Conservation (phyloP, 1,140 invertebrate species). For the Pachyrhynchus sulphureomaculatus region DNA sequence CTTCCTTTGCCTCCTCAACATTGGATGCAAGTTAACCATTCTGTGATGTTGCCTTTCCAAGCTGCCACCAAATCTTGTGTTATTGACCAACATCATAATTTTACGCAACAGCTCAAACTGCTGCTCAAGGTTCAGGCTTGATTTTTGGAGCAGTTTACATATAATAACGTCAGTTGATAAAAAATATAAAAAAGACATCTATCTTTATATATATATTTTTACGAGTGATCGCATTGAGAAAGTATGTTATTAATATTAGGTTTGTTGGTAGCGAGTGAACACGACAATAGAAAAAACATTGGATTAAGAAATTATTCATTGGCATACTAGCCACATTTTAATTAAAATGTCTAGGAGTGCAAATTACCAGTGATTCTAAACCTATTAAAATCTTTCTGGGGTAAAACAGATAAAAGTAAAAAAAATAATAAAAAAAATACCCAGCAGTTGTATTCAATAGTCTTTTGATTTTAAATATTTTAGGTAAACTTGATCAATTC, state of each 20-base stretch:
- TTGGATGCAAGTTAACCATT: constrained; percentile 53
- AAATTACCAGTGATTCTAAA: too few relatives aligned
- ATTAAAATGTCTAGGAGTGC: too few relatives aligned
- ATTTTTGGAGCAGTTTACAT: constrained; percentile 36
- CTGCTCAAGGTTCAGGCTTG: constrained; percentile 58
- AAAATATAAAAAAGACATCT: constrained; percentile 34
- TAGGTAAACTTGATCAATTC: too few relatives aligned
- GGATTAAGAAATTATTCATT: constrained; percentile 10
- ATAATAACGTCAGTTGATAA: not conserved
- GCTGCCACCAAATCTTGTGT: constrained; percentile 2
- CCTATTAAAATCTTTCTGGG: too few relatives aligned
- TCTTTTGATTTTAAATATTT: too few relatives aligned
- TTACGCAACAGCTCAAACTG: constrained; percentile 56
- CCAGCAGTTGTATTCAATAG: too few relatives aligned
- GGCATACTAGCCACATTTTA: not conserved
- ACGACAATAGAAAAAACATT: constrained; percentile 45
- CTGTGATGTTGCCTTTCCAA: constrained; percentile 25
- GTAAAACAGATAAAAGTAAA: too few relatives aligned
- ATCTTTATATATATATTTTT: constrained; percentile 41
- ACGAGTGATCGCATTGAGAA: constrained; percentile 36
- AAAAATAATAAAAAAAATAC: too few relatives aligned
- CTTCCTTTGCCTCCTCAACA: constrained; percentile 62
- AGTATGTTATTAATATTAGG: constrained; percentile 43
- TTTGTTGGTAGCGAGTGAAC: constrained; percentile 50
- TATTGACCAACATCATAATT: constrained; percentile 47